phyloP scores from a whole-genome alignment of 2,797 vertebrate genomes.

The Lophius americanus region DNA sequence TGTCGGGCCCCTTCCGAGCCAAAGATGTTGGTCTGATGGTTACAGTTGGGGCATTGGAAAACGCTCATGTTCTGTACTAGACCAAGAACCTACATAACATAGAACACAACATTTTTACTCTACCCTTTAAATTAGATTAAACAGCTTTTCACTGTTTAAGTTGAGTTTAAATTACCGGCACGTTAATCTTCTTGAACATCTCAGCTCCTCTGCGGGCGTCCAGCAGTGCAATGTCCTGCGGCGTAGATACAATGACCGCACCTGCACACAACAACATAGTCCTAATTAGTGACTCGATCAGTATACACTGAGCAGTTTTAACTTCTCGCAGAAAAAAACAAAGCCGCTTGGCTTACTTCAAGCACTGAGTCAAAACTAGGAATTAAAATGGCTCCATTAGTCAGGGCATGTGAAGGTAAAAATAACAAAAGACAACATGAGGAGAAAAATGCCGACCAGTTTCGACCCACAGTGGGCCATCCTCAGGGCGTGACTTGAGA shows the following conservation, averaged over 20 bases:
- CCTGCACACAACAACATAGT: constrained; percentile 71
- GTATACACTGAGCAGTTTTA: no score
- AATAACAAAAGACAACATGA: no score
- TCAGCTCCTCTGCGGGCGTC: constrained; percentile 92
- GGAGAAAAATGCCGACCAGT: no score
- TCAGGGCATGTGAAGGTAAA: no score
- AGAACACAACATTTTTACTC: neutral
- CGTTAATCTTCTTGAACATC: constrained; percentile 96
- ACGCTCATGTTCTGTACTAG: constrained; percentile 98
- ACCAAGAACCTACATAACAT: constrained; percentile 87
- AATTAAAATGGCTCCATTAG: no score
- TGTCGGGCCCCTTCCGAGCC: constrained; percentile 89
- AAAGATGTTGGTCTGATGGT: constrained; percentile 93
- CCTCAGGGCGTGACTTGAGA: no score
- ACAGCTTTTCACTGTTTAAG: neutral
- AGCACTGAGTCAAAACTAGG: no score
- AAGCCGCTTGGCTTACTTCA: no score
- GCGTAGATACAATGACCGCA: constrained; percentile 94
- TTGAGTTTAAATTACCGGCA: constrained; percentile 83
- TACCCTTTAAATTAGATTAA: neutral
- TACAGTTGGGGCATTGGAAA: constrained; percentile 94
- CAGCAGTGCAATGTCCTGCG: constrained; percentile 93
- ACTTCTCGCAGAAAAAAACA: no score
- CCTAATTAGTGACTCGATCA: no score
- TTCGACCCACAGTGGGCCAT: no score